Evolutionary conservation across 2,797 vertebrate species (phyloP).

Genomic region (Crax fasciolata): DNA sequence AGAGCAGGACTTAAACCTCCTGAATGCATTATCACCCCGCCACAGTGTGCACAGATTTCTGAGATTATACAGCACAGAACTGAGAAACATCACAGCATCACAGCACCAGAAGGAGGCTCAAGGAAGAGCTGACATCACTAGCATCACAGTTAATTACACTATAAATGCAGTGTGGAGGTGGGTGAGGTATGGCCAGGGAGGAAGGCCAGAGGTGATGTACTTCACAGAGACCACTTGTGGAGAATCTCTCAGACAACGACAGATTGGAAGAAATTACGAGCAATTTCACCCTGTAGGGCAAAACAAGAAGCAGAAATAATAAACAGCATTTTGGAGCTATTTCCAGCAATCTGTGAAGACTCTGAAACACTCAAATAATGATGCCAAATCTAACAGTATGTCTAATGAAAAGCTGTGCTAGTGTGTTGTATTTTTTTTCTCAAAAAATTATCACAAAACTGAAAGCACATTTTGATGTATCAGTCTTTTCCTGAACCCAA

Average conservation of each 20-base stretch:
- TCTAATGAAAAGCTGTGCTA: neutral
- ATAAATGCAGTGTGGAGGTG: neutral
- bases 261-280: neutral
- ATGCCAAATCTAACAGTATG: neutral
- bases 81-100: rapidly evolving
- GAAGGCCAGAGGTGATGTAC: neutral
- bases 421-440: rapidly evolving
- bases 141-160: neutral
- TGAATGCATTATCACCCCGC: neutral
- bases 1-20: neutral
- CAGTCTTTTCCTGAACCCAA: neutral
- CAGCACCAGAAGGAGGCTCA: neutral
- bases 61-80: neutral
- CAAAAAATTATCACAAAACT: neutral
- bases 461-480: neutral
- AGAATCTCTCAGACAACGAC: neutral
- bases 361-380: neutral
- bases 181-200: neutral
- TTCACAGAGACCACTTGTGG: neutral
- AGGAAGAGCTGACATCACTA: neutral
- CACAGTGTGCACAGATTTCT: neutral
- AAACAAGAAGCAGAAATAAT: neutral
- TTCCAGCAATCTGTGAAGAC: neutral
- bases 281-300: neutral
- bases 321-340: neutral